Conservation (phyloP, 2,113 vertebrate species). For the Coptodon bakossiorum region DNA sequence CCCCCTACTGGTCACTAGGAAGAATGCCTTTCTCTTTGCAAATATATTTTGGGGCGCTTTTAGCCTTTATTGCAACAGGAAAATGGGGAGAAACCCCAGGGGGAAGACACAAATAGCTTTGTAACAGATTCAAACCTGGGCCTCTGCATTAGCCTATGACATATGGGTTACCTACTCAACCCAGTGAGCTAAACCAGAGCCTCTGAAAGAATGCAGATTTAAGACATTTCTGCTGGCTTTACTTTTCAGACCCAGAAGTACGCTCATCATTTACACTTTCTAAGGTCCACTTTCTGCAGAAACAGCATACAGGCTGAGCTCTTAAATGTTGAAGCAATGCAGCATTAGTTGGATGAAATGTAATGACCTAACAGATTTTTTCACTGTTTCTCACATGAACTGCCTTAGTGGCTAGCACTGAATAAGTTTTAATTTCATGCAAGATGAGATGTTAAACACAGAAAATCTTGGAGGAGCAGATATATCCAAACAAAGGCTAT, state of each 20-base stretch:
- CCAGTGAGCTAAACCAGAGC: background rate
- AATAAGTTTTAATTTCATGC: background rate
- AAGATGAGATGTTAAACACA: background rate
- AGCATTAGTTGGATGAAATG: background rate
- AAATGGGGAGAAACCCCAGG: background rate
- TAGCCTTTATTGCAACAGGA: background rate
- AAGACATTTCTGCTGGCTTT: background rate
- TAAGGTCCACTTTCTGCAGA: background rate
- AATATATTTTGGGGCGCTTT: background rate
- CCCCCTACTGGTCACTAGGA: background rate
- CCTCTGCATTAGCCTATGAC: background rate
- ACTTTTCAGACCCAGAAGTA: background rate
- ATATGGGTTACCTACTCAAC: background rate
- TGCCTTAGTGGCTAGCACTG: background rate
- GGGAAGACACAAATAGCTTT: background rate
- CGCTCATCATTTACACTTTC: background rate
- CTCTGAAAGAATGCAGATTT: background rate
- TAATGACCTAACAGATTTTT: background rate
- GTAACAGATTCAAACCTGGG: background rate
- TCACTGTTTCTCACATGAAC: background rate
- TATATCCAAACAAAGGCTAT: background rate
- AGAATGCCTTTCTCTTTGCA: background rate
- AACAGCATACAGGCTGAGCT: background rate
- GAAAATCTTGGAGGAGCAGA: background rate
- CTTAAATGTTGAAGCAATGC: background rate